Evolutionary conservation across 2,888 invertebrate genomes (phyloP).

Genomic region (Orchesella flavescens): DNA sequence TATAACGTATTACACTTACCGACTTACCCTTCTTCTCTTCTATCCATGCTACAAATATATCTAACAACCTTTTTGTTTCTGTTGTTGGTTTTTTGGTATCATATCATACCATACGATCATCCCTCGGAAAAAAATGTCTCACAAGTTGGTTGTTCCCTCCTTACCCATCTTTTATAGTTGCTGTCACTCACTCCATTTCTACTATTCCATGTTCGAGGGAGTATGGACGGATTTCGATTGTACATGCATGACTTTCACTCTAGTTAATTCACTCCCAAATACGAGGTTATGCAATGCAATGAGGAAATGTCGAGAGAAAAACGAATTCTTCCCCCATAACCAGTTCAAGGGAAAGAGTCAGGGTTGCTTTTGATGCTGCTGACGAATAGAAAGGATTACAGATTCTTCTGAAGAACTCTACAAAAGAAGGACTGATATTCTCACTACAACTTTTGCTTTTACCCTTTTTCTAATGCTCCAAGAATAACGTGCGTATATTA

Average conservation of each 20-base stretch:
- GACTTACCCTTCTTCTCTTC: not conserved
- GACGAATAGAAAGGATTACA: too few species aligned
- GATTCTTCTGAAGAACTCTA: too few species aligned
- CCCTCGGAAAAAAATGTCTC: not conserved
- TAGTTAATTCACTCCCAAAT: slow-evolving; percentile 32
- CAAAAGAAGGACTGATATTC: too few species aligned
- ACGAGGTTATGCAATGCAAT: slow-evolving; percentile 10
- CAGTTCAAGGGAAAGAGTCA: slow-evolving; percentile 1
- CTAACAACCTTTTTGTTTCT: not conserved
- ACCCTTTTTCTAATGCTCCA: too few species aligned
- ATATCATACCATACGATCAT: not conserved
- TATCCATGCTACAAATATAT: not conserved
- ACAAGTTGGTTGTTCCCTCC: too few species aligned
- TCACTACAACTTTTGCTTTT: too few species aligned
- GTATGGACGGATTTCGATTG: slow-evolving; percentile 23
- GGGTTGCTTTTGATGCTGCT: too few species aligned
- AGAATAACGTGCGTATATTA: too few species aligned
- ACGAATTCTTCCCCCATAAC: not conserved
- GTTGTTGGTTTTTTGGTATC: not conserved
- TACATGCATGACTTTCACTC: slow-evolving; percentile 57
- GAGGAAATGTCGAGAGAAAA: not conserved
- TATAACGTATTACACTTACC: not conserved
- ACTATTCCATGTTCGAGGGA: not conserved
- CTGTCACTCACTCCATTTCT: slow-evolving; percentile 45
- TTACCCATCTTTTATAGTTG: slow-evolving; percentile 26